Evolutionary conservation across 2,113 vertebrate species (phyloP).

Genomic region (Channa argus): DNA sequence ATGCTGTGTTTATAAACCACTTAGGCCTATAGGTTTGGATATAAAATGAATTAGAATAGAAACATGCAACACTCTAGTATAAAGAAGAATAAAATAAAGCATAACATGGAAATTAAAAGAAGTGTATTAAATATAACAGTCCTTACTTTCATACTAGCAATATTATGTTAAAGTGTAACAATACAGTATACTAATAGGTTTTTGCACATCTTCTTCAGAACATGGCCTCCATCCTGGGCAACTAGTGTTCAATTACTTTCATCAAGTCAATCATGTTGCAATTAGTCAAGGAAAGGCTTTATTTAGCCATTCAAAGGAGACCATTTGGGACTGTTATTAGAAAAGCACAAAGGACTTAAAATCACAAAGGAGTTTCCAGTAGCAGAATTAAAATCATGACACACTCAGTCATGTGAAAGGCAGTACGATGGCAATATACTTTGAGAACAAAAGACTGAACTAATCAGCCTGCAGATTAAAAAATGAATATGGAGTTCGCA

Average conservation of each 20-base stretch:
- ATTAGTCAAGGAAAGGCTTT: slow-evolving; percentile 59
- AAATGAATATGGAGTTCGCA: slow-evolving; percentile 43
- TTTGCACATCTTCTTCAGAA: slow-evolving; percentile 19
- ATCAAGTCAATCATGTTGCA: slow-evolving; percentile 67
- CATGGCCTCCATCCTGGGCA: slow-evolving; percentile 27
- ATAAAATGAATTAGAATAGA: no score
- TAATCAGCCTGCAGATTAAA: slow-evolving; percentile 60
- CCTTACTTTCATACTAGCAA: neutral
- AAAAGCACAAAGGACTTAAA: slow-evolving; percentile 68
- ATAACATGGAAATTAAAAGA: neutral
- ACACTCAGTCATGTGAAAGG: slow-evolving; percentile 65
- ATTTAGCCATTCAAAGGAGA: slow-evolving; percentile 54
- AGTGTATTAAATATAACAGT: neutral
- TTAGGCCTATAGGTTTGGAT: no score
- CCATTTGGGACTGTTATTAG: slow-evolving; percentile 50
- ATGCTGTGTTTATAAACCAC: no score
- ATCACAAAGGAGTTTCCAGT: slow-evolving; percentile 66
- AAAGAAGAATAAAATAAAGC: no score
- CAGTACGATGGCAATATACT: slow-evolving; percentile 47
- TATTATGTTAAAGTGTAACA: no score
- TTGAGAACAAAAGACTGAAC: slow-evolving; percentile 69
- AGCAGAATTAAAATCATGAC: slow-evolving; percentile 62
- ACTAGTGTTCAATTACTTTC: slow-evolving; percentile 50
- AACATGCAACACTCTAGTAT: no score
- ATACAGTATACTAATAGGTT: slow-evolving; percentile 7